Base-by-base conservation (phyloP, 1,140 invertebrate species). In the Drosophila funebris region DNA sequence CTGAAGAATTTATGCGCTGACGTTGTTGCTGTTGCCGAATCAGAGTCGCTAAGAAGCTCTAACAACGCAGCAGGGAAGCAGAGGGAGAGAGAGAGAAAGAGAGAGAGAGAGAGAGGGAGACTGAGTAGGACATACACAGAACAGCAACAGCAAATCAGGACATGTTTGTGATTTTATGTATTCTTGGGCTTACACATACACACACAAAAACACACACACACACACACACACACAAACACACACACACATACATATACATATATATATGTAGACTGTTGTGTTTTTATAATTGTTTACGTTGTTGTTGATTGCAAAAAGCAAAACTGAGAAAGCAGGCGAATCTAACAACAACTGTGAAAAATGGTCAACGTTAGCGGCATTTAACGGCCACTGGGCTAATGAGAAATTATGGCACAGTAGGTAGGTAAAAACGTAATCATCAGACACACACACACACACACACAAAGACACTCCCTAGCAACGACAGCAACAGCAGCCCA, bases 371-470 rank as follows among this genome's bases (percentile, higher is more conserved):
- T 64, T 60, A 58, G 39, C 70, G 46, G 46, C 70, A 68, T 68
- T 73, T 60, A 73, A 67, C 68, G 81, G 81, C 64, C 82, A 77
- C 76, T 85, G 78, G 75, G 70, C 78, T 85, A 85, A 85, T 85
- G 83, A 78, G 70, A 85, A 85, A 87, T 76, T 81, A 87, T 64
- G 78, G 77, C 57, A 41, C 53, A 61, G 44, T 74, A 70, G 69
- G 44, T 74, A 70, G 69, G 73, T 62, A 60, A 69, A 77, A 87
- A 72, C 69, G 52, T 74, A 75, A 67, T 73, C 48, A 53, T 37
- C 13, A 24, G 18, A 36, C 18, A 14, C 39, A 39, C n/a, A 11
- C 31, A 50, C 56, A 50, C 27, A 13, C 9, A 29, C 24, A 44
- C 24, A n/a, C 24, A 18, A 36, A 58, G n/a, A 29, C 13, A 18